Evolutionary conservation across 2,113 vertebrate species (phyloP), one percentile per base, ranked within the genome.

Genomic region (Sapajus apella): DNA sequence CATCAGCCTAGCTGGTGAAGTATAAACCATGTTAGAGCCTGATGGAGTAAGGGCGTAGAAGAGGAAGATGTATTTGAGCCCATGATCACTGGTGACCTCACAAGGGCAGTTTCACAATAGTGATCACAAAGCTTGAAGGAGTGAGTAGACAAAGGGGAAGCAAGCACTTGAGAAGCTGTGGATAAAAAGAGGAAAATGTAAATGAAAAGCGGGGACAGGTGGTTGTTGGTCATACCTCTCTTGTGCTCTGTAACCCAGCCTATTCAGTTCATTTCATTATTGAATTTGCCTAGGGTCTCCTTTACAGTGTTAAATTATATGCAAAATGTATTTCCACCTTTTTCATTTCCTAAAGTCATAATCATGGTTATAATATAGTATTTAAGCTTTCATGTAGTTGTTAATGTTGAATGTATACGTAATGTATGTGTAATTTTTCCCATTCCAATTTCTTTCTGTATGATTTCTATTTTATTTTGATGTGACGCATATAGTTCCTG

Each of bases 381-480:
- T 73, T 96, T 37, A 81, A 76, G 18, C 66, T 93, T 90, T 96
- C 58, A 72, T 18, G 73, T 64, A 82, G 52, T 91, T 92, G 80
- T 73, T 66, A 56, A 87, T 47, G 66, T 70, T 75, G 21, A 61
- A 87, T 85, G 8, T 64, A 45, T 47, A 68, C 45, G 23, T 61
- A 66, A 66, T 70, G 23, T 66, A 40, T 64, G 61, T 43, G 5
- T 56, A 88, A 58, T 55, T 84, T 90, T 40, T 88, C 20, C 94
- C 55, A 20, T 12, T 80, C 88, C 20, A 90, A 90, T 87, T 97
- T 30, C 77, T 90, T 89, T 97, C 77, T 83, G 14, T 23, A 58
- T 50, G 14, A 58, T 81, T 98, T 90, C 55, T 96, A 6, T 73
- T 97, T 95, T 73, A 47, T 91, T 96, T 89, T 77, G 66, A 95